phyloP scores from a whole-genome alignment of 2,113 vertebrate genomes.

The Turnix velox region DNA sequence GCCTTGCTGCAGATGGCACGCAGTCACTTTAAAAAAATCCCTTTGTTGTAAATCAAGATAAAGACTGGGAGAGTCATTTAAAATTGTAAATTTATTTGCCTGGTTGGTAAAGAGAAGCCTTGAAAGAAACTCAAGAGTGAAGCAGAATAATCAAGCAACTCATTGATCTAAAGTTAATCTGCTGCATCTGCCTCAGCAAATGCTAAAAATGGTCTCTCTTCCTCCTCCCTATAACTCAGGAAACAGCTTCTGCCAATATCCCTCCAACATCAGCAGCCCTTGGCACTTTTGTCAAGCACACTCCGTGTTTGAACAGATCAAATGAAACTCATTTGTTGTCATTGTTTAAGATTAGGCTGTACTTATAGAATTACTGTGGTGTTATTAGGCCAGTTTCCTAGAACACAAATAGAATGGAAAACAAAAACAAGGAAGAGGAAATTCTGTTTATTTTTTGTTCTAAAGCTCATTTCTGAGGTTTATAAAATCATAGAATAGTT shows the following conservation, averaged over 20 bases:
- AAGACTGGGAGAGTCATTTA: slow-evolving; percentile 58
- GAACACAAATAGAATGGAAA: slow-evolving; percentile 56
- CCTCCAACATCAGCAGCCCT: slow-evolving; percentile 51
- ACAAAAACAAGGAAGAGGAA: not conserved
- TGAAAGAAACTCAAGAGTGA: slow-evolving; percentile 46
- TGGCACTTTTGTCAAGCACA: not conserved
- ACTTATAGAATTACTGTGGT: slow-evolving; percentile 55
- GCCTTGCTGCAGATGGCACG: not conserved
- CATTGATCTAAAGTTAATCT: slow-evolving; percentile 75
- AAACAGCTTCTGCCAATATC: slow-evolving; percentile 55
- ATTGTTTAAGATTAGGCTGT: slow-evolving; percentile 72
- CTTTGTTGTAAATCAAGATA: slow-evolving; percentile 64
- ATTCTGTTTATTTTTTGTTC: slow-evolving; percentile 49
- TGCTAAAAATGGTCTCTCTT: slow-evolving; percentile 47
- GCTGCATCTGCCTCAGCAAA: slow-evolving; percentile 63
- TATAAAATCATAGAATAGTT: too few species aligned
- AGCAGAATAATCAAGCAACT: slow-evolving; percentile 73
- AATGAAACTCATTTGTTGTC: slow-evolving; percentile 70
- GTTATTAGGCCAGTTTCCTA: slow-evolving; percentile 35
- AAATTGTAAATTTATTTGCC: slow-evolving; percentile 70
- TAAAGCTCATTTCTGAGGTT: slow-evolving; percentile 11
- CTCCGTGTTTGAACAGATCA: slow-evolving; percentile 57
- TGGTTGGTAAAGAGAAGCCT: slow-evolving; percentile 63
- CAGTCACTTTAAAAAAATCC: slow-evolving; percentile 6
- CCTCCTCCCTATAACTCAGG: slow-evolving; percentile 41